Evolutionary conservation across 2,888 invertebrate genomes (phyloP), one percentile per base, ranked within the genome.

Genomic region (Notodonta ziczac): DNA sequence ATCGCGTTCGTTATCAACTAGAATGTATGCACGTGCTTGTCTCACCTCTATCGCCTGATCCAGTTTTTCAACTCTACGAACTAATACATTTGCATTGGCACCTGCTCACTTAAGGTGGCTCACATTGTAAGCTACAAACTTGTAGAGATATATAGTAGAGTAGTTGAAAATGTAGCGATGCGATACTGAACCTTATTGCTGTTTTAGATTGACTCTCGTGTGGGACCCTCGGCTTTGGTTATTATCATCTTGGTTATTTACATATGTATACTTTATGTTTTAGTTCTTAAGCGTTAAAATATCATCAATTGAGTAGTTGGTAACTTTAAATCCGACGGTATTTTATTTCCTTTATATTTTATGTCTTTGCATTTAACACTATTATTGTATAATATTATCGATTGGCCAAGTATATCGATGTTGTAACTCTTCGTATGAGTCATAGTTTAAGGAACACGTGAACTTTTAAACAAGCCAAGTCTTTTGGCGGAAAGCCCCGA

Each of bases 1-100:
- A 63, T 69, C 65, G 53, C 54, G 66, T 59, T 70, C 40, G 56
- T 62, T 67, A 73, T 63, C 56, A 61, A 60, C 66, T 65, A 58
- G 53, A 71, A 61, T 60, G 59, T 62, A 66, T 39, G 55, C 32
- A 50, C 56, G 50, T 56, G 16, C 53, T 13, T 60, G 65, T 63
- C 62, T 65, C 51, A 61, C 60, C 53, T 7, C 35, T 60, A 58
- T 57, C 55, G 4, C 40, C 53, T 50, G 54, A 68, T 58, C 74
- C 63, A 63, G 73, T 66, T 67, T 59, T 63, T 50, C 57, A 39
- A 60, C 51, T 62, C 5, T n/a, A n/a, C n/a, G n/a, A 46, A 46
- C 46, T n/a, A 42, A n/a, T 52, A 35, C 52, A 53, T 53, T 53
- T 53, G 32, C 24, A 53, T 13, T 35, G 16, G 16, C 10, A 51